phyloP scores from a whole-genome alignment of 2,797 vertebrate genomes.

The Potorous gilbertii region DNA sequence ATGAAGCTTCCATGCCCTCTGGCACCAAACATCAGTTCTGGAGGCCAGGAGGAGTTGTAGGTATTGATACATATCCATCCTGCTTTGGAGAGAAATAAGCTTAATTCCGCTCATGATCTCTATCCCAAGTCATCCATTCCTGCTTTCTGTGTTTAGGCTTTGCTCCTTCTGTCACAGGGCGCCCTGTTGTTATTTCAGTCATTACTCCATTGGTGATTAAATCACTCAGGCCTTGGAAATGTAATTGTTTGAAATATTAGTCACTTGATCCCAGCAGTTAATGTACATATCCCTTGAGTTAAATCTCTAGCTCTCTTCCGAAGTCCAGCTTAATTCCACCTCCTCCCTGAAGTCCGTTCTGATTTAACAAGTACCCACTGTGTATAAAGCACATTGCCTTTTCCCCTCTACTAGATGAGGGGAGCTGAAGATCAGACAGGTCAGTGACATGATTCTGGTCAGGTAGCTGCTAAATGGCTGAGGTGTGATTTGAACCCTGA shows the following conservation, averaged over 20 bases:
- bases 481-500: not conserved
- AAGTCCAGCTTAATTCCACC: not conserved
- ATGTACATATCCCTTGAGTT: conserved; percentile 34
- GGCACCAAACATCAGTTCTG: not conserved
- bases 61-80: not conserved
- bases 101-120: not conserved
- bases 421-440: not conserved
- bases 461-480: not conserved
- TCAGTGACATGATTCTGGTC: not conserved
- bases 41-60: not conserved
- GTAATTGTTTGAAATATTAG: conserved; percentile 58
- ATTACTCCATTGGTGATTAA: conserved; percentile 39
- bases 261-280: not conserved
- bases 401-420: not conserved
- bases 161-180: conserved; percentile 16
- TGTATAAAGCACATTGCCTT: not conserved
- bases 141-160: conserved; percentile 23
- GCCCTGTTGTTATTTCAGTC: not conserved
- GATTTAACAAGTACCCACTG: not conserved
- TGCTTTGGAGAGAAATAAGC: not conserved
- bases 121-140: not conserved
- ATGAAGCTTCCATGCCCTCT: not conserved
- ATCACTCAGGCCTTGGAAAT: conserved; percentile 45
- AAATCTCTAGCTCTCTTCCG: conserved; percentile 20
- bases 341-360: not conserved